phyloP scores from a whole-genome alignment of 1,140 invertebrate genomes.

The Drosophila elegans region DNA sequence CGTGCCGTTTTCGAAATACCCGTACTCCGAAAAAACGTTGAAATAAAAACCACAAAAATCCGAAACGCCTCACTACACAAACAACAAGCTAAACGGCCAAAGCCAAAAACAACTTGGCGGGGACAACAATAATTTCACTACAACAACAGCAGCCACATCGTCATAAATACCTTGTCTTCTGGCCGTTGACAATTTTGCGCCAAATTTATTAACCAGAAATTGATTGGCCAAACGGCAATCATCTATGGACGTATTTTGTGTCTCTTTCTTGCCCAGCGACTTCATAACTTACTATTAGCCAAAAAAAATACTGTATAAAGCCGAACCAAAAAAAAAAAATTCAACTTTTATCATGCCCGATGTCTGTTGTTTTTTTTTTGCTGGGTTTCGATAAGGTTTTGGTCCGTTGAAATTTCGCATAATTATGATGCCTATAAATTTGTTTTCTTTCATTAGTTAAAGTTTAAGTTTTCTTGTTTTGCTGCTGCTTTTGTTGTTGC shows the following conservation, averaged over 20 bases:
- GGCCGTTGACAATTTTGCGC: slow-evolving; percentile 65
- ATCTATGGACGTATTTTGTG: slow-evolving; percentile 55
- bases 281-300: slow-evolving; percentile 81
- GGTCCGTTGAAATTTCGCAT: slow-evolving; percentile 76
- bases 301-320: slow-evolving; percentile 16
- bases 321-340: slow-evolving; percentile 22
- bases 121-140: slow-evolving; percentile 81
- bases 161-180: slow-evolving; percentile 76
- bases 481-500: slow-evolving; percentile 37
- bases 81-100: slow-evolving; percentile 29
- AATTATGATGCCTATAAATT: slow-evolving; percentile 84
- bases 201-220: slow-evolving; percentile 82
- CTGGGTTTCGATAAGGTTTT: slow-evolving; percentile 67
- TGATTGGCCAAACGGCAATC: slow-evolving; percentile 79
- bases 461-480: slow-evolving; percentile 60
- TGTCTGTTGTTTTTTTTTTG: slow-evolving; percentile 13
- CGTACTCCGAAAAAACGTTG: slow-evolving; percentile 57
- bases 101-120: slow-evolving; percentile 45
- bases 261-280: slow-evolving; percentile 34
- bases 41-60: slow-evolving; percentile 47
- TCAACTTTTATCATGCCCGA: slow-evolving; percentile 52
- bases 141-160: slow-evolving; percentile 50
- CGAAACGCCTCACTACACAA: slow-evolving; percentile 52
- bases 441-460: slow-evolving; percentile 82
- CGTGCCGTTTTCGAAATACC: slow-evolving; percentile 80